phyloP scores from a whole-genome alignment of 2,797 vertebrate species.

The Myotis vivesi region DNA sequence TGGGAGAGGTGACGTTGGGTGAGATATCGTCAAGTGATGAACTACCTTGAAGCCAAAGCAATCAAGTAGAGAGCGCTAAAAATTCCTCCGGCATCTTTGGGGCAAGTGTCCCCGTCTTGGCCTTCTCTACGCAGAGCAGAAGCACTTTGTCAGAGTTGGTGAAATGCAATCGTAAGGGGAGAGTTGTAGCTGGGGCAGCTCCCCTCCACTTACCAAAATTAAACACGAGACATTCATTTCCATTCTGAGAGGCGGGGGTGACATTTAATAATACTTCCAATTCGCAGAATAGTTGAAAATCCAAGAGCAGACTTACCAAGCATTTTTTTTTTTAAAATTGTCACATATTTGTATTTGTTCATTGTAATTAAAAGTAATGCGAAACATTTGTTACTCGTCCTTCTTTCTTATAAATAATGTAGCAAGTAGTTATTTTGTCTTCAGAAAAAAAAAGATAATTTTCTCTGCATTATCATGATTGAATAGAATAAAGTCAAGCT shows the following conservation, averaged over 20 bases:
- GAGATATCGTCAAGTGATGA: slow-evolving; percentile 88
- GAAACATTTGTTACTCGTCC: slow-evolving; percentile 34
- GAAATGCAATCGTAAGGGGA: slow-evolving; percentile 83
- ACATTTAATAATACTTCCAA: slow-evolving; percentile 76
- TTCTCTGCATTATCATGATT: slow-evolving; percentile 42
- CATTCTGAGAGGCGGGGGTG: slow-evolving; percentile 67
- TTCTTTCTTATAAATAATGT: slow-evolving; percentile 51
- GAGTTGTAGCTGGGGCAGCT: slow-evolving; percentile 60
- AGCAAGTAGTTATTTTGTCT: slow-evolving; percentile 52
- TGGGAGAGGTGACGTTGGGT: slow-evolving; percentile 81
- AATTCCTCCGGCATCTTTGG: slow-evolving; percentile 83
- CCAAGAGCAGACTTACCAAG: slow-evolving; percentile 50
- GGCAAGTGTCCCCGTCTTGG: slow-evolving; percentile 66
- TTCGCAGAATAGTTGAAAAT: slow-evolving; percentile 66
- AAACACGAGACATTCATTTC: slow-evolving; percentile 79
- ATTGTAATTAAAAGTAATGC: slow-evolving; percentile 34
- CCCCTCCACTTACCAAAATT: slow-evolving; percentile 81
- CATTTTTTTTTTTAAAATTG: neutral
- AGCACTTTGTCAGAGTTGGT: slow-evolving; percentile 85
- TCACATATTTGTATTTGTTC: slow-evolving; percentile 25
- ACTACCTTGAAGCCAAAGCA: slow-evolving; percentile 84
- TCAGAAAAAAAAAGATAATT: slow-evolving; percentile 30
- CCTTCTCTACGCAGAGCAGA: slow-evolving; percentile 72
- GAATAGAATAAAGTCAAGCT: slow-evolving; percentile 51
- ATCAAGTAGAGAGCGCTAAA: slow-evolving; percentile 89